phyloP scores from a whole-genome alignment of 2,888 invertebrate species.

The Callinectes sapidus region DNA sequence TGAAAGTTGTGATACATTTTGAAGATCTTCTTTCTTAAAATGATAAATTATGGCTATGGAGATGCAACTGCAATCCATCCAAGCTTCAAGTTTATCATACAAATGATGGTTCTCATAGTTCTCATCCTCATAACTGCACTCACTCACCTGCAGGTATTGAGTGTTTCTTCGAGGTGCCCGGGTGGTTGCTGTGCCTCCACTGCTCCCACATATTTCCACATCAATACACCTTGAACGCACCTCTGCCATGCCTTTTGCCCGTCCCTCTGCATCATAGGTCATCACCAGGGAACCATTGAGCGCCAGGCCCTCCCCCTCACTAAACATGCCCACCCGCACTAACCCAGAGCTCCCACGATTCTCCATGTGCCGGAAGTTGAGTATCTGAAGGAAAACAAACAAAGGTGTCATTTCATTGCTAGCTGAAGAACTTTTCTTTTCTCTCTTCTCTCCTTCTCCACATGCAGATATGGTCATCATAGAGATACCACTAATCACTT shows the following conservation, averaged over 20 bases:
- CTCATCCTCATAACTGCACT: not conserved
- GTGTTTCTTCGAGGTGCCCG: not conserved
- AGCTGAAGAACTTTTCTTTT: too few species aligned
- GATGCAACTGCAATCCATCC: not conserved
- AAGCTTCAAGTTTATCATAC: not conserved
- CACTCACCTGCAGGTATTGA: slow-evolving; percentile 14
- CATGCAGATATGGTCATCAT: too few species aligned
- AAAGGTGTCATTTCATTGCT: not conserved
- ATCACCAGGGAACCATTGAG: slow-evolving; percentile 61
- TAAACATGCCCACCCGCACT: slow-evolving; percentile 57
- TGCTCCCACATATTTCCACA: slow-evolving; percentile 53
- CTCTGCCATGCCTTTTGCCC: slow-evolving; percentile 58
- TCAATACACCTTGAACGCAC: slow-evolving; percentile 62
- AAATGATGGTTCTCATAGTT: not conserved
- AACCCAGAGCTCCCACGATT: slow-evolving; percentile 44
- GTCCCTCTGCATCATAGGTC: slow-evolving; percentile 59
- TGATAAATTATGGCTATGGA: not conserved
- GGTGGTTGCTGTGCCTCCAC: slow-evolving; percentile 21
- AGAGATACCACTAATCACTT: too few species aligned
- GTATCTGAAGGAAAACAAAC: slow-evolving; percentile 43
- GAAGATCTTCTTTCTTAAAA: not conserved
- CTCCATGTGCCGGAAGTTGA: slow-evolving; percentile 63
- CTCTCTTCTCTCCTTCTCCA: too few species aligned
- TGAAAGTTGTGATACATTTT: not conserved
- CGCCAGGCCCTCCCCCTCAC: slow-evolving; percentile 54